These are phyloP conservation scores for Caenorhabditis elegans DNA, from an alignment of 1,140 invertebrate species.

Conservation along the genomic window WBcel235 BX284603.4:10723001-10723500, in stretches of 20 bases:
- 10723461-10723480: too few species aligned
- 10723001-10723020: not conserved
- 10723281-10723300: too few species aligned
- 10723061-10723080: not conserved
- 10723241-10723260: constrained; percentile 17
- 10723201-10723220: constrained; percentile 16
- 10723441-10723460: too few species aligned
- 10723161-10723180: not conserved
- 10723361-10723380: too few species aligned
- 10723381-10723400: too few species aligned
- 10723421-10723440: too few species aligned
- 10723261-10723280: constrained; percentile 17
- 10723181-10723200: constrained; percentile 27
- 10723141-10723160: not conserved
- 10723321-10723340: too few species aligned
- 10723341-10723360: too few species aligned
- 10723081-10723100: not conserved
- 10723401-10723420: too few species aligned
- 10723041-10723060: not conserved
- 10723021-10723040: not conserved
- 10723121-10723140: not conserved
- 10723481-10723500: too few species aligned
- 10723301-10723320: too few species aligned
- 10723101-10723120: too few species aligned
- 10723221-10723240: constrained; percentile 11